These are phyloP conservation scores for Radopholus similis DNA, from an alignment of 1,140 invertebrate species.

Conservation along the genomic window DNA sequence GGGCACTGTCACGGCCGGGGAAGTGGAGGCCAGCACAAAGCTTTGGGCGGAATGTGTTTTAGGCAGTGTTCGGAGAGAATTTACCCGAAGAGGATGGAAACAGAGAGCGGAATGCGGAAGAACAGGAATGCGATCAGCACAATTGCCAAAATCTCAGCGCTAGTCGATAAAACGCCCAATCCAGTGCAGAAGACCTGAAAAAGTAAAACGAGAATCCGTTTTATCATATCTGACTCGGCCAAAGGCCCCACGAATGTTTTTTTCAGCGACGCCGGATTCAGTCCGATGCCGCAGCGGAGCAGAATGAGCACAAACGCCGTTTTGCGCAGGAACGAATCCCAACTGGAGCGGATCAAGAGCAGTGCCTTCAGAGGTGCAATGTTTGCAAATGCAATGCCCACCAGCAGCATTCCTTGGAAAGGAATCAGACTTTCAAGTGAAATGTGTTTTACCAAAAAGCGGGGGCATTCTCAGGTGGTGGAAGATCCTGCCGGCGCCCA, in stretches of 20 bases:
- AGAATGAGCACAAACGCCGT: constrained; percentile 71
- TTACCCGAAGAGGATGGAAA: constrained; percentile 34
- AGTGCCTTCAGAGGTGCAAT: constrained; percentile 64
- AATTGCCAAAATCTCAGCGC: constrained; percentile 71
- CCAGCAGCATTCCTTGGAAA: constrained; percentile 78
- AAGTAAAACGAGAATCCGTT: constrained; percentile 69
- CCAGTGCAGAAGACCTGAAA: constrained; percentile 51
- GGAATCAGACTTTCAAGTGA: neutral
- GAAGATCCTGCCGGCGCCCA: constrained; percentile 22
- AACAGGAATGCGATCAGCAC: constrained; percentile 72
- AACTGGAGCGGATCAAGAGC: constrained; percentile 60
- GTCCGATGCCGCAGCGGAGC: constrained; percentile 82
- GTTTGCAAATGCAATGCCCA: constrained; percentile 76
- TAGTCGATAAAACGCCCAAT: constrained; percentile 40
- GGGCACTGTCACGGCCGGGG: constrained; percentile 91
- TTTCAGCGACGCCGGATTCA: constrained; percentile 78
- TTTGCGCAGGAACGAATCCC: constrained; percentile 59
- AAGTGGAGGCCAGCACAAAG: constrained; percentile 82
- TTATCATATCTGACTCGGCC: too few species aligned
- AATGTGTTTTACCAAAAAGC: constrained; percentile 29
- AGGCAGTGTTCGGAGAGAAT: neutral
- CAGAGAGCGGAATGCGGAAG: constrained; percentile 73
- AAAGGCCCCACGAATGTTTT: constrained; percentile 69
- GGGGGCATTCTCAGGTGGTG: constrained; percentile 27
- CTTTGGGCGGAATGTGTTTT: constrained; percentile 2